Evolutionary conservation across 1,140 invertebrate species (phyloP).

Genomic region (Drosophila prosaltans): DNA sequence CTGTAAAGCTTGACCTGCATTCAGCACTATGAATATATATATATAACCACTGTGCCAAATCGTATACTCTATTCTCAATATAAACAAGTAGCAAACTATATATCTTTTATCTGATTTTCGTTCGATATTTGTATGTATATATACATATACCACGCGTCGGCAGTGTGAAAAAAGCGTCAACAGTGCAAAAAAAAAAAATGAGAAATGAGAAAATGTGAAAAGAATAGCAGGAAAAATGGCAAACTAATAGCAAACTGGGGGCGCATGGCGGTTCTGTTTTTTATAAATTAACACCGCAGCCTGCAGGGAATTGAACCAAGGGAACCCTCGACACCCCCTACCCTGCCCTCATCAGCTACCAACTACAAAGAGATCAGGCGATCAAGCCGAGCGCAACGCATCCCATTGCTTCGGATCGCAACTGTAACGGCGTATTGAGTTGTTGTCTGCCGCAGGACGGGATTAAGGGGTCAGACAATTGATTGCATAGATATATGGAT

Average conservation of each 20-base stretch:
- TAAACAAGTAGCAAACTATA: conserved; percentile 63
- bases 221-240: conserved; percentile 21
- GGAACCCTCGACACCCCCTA: not conserved
- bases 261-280: conserved; percentile 53
- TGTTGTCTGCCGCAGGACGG: conserved; percentile 67
- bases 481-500: conserved; percentile 11
- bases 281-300: conserved; percentile 64
- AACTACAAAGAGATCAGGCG: conserved; percentile 54
- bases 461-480: conserved; percentile 65
- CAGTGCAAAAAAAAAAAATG: conserved; percentile 53
- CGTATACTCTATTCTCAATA: conserved; percentile 50
- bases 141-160: conserved; percentile 55
- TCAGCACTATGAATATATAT: not conserved
- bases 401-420: conserved; percentile 25
- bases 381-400: conserved; percentile 58
- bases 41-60: conserved; percentile 49
- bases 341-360: conserved; percentile 12
- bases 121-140: conserved; percentile 34
- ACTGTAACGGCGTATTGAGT: conserved; percentile 72
- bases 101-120: conserved; percentile 71
- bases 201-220: conserved; percentile 9
- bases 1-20: too few relatives aligned
- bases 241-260: conserved; percentile 27
- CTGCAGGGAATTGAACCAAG: conserved; percentile 5
- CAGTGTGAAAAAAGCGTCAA: conserved; percentile 73